Evolutionary conservation across 64 coral and sea anemone species (phyloP).

Genomic region (Stichodactyla mertensii): DNA sequence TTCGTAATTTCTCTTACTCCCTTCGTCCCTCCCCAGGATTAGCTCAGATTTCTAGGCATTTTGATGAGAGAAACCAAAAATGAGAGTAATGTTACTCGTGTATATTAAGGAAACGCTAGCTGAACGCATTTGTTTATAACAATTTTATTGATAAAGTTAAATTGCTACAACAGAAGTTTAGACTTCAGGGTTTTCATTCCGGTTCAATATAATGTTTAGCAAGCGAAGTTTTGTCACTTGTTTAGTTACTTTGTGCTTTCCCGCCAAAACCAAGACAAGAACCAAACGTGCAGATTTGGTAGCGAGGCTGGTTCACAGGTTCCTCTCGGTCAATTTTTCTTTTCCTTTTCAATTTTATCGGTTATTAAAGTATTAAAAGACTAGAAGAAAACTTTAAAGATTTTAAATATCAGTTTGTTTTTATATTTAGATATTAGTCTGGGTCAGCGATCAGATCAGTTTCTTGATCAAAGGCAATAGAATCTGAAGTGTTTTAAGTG

Average conservation of each 20-base stretch:
- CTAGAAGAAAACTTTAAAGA: background rate
- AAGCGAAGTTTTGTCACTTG: background rate
- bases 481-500: background rate
- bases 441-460: background rate
- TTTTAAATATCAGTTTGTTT: background rate
- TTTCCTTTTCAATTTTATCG: background rate
- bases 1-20: too few species aligned
- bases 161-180: background rate
- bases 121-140: background rate
- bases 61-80: too few species aligned
- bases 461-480: background rate
- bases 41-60: too few species aligned
- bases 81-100: too few species aligned
- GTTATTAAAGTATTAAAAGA: background rate
- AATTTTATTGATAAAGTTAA: conserved; percentile 11
- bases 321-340: background rate
- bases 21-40: too few species aligned
- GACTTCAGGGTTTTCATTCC: background rate
- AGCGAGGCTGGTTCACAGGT: background rate
- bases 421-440: background rate
- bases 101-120: background rate
- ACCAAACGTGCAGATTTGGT: background rate
- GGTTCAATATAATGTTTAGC: background rate
- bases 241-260: background rate
- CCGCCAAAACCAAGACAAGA: background rate